Evolutionary conservation across 2,797 vertebrate species (phyloP).

Genomic region (Pogoniulus pusillus): DNA sequence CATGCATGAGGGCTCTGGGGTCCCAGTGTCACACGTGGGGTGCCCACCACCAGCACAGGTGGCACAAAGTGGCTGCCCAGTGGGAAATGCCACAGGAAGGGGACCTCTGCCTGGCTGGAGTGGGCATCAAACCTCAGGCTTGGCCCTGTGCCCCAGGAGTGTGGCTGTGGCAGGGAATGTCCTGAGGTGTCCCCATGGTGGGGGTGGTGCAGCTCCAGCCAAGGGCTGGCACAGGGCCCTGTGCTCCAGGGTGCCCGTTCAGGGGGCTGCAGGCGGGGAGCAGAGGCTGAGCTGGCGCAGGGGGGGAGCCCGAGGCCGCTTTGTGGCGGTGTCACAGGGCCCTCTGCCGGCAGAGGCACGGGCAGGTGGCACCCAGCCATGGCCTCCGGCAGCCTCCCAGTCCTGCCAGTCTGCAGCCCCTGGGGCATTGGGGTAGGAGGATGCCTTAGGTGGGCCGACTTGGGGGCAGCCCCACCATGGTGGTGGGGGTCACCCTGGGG

Average conservation of each 20-base stretch:
- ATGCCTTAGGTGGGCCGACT: not conserved
- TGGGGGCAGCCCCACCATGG: not conserved
- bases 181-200: not conserved
- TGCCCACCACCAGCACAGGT: rapidly evolving
- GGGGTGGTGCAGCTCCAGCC: not conserved
- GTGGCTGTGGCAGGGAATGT: rapidly evolving
- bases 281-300: rapidly evolving
- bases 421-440: not conserved
- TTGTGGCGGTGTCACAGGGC: slow-evolving; percentile 21
- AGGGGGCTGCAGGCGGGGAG: not conserved
- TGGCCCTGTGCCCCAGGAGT: not conserved
- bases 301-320: not conserved
- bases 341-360: slow-evolving; percentile 24
- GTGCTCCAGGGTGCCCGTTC: not conserved
- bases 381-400: not conserved
- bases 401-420: not conserved
- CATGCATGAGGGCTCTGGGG: not conserved
- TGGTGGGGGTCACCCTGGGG: too few relatives aligned
- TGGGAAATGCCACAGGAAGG: not conserved
- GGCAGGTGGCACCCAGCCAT: not conserved
- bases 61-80: not conserved
- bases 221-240: not conserved
- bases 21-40: rapidly evolving
- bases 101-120: not conserved
- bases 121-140: not conserved